Evolutionary conservation across 2,797 vertebrate genomes (phyloP), one percentile per base, ranked within the genome.

Genomic region (Leuciscus waleckii): DNA sequence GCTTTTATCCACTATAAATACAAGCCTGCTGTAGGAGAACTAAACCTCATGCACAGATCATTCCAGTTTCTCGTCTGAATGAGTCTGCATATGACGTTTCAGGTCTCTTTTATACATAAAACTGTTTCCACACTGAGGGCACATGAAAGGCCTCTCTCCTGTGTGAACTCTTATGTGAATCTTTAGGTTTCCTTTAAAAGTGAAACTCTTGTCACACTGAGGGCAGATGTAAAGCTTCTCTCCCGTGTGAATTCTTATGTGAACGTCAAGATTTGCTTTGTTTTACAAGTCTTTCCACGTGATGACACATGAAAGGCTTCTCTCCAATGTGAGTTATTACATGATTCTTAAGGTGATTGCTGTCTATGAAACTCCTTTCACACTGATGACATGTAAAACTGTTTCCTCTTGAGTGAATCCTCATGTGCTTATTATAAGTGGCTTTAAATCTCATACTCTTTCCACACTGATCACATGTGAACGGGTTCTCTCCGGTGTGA

Each of bases 151-250:
- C 5, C 26, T 29, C 26, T 63, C 61, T 63, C 61, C 61, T 29
- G 61, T 63, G 26, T 63, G 61, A 63, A 63, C 61, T 63, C 61
- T 63, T 16, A 63, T 63, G 26, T 63, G 61, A 63, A 63, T 63
- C 61, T 29, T 63, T 29, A 63, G 61, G 26, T 63, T 63, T 63
- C 61, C 61, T 63, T 63, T 63, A 29, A 63, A 63, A 16, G 61
- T 29, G 6, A 63, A 63, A 63, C 61, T 63, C 61, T 29, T 29
- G 5, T 63, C 61, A 63, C 61, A 63, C 61, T 63, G 61, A 63
- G 61, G 61, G 26, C 61, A 63, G 26, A 29, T 63, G 26, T 16
- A 63, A 7, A 29, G 61, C 26, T 63, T 63, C n/a, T 63, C 61
- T 29, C 61, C 61, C 0, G 61, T 63, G 13, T 63, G 61, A 29